phyloP scores from a whole-genome alignment of 2,888 invertebrate genomes.

The Camponotus fellah region DNA sequence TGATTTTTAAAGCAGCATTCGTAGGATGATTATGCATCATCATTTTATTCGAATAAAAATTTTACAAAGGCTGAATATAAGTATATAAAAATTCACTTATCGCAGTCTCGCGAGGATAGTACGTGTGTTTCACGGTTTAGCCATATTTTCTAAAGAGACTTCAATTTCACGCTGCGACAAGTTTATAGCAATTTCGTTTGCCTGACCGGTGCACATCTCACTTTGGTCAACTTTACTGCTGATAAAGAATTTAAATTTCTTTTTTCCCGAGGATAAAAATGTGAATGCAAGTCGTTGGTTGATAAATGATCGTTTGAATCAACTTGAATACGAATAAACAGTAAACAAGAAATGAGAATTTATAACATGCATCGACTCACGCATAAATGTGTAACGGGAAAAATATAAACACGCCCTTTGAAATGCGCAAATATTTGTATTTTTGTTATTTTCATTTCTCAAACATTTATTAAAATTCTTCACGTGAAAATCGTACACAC shows the following conservation, averaged over 20 bases:
- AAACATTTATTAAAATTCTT: conserved; percentile 25
- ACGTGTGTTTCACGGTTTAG: conserved; percentile 5
- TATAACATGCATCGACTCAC: neutral
- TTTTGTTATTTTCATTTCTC: conserved; percentile 13
- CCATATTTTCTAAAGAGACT: conserved; percentile 41
- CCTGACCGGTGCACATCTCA: conserved; percentile 43
- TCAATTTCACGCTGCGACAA: conserved; percentile 70
- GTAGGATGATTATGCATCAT: neutral
- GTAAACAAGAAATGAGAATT: conserved; percentile 3
- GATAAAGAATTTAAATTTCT: conserved; percentile 40
- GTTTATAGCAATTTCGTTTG: conserved; percentile 49
- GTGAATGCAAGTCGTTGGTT: conserved; percentile 12
- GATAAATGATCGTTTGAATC: conserved; percentile 19
- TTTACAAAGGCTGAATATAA: neutral
- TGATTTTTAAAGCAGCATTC: neutral
- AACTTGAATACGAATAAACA: conserved; percentile 5
- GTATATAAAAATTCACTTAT: conserved; percentile 19
- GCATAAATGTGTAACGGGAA: neutral
- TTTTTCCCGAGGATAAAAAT: neutral
- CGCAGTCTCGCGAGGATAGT: neutral
- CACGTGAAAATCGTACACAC: neutral
- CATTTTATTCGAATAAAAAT: neutral
- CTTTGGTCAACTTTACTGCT: conserved; percentile 31
- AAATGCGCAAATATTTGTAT: neutral
- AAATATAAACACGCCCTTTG: neutral